These are phyloP conservation scores for Odontamblyopus rebecca DNA, from an alignment of 2,797 vertebrate genomes.

Conservation along the genomic window DNA sequence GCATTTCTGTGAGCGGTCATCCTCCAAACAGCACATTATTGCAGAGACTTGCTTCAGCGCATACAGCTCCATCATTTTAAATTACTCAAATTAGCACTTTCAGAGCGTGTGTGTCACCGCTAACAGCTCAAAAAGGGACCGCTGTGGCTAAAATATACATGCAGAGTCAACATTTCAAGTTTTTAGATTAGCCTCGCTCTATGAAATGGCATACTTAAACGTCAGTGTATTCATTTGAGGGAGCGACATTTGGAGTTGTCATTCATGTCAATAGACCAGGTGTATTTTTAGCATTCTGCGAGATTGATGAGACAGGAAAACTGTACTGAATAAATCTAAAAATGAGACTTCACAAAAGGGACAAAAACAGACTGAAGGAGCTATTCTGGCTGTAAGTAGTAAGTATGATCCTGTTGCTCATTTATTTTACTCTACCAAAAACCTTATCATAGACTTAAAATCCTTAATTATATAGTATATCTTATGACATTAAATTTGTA, in stretches of 20 bases:
- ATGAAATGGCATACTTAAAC: neutral
- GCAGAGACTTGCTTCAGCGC: neutral
- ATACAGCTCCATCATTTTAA: neutral
- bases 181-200: neutral
- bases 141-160: no score
- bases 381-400: neutral
- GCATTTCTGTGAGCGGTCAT: neutral
- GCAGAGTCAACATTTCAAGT: no score
- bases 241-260: slow-evolving; percentile 6
- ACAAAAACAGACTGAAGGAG: neutral
- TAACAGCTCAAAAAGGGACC: neutral
- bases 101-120: neutral
- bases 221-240: neutral
- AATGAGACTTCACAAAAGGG: neutral
- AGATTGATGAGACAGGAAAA: neutral
- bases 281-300: slow-evolving; percentile 1
- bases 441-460: no score
- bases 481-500: no score
- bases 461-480: no score
- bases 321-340: neutral
- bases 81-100: neutral
- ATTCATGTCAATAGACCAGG: neutral
- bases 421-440: neutral
- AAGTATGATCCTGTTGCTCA: neutral
- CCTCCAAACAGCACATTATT: neutral